Base-by-base conservation (phyloP, 2,888 invertebrate species). In the Pelosia muscerda region DNA sequence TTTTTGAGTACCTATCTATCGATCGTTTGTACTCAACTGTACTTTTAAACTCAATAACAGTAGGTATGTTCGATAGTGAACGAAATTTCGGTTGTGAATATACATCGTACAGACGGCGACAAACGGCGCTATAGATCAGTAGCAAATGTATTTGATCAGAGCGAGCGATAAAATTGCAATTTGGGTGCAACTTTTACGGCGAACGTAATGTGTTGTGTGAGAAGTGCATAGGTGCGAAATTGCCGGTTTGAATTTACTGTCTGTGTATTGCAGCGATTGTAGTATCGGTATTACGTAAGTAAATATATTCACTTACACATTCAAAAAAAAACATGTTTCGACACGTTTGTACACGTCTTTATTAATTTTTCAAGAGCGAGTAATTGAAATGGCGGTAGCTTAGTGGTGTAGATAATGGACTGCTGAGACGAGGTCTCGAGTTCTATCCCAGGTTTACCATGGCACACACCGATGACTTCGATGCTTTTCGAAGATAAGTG, bases 121-220 rank as follows among this genome's bases (percentile, higher is more conserved):
- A 68, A 68, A 67, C 62, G 63, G 63, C 66, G 72, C 71, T 79
- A 89, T 89, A 89, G 85, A 89, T 90, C 85, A 88, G 79, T 53
- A 71, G 76, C 76, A 78, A 79, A 78, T 83, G 78, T 78, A 85
- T 85, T 77, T 85, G 90, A 91, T 91, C 78, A 80, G 81, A 77
- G 77, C 76, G 72, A 58, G 65, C 80, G 92, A 92, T 92, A 91
- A 88, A 87, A 88, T 81, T 84, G 89, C 90, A 91, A 91, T 91
- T 91, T 88, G 85, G 85, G 79, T 86, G 87, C 82, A 77, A 84
- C 83, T 84, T 81, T 81, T 83, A 81, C 77, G 82, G 78, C 75
- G 71, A 73, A 69, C 31, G 62, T 53, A 75, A 71, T 75, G 77
- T 74, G 65, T 57, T 49, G 49, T 57, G 53, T 62, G 68, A 71